A percentile compares a stretch with the other conserved stretches of the same genome.
phyloP scores from a whole-genome alignment of 1,140 invertebrate genomes.

The Nomia melanderi region DNA sequence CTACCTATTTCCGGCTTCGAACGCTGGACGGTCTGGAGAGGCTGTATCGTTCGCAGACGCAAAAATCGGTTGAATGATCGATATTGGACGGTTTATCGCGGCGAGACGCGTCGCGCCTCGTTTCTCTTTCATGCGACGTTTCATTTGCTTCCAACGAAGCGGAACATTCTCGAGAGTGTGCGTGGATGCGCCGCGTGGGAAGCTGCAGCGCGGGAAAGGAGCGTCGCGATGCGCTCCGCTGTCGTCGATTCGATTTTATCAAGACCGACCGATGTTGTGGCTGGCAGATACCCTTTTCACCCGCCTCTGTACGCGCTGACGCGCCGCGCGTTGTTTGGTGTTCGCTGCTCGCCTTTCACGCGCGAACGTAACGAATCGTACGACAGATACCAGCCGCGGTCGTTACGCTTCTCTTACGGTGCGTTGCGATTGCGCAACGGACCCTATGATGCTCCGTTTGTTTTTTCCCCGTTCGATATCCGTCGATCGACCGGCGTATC shows the following conservation, averaged over 20 bases:
- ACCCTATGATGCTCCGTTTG: too few relatives aligned
- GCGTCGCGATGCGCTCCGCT: neutral
- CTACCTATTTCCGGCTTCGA: neutral
- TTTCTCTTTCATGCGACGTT: too few relatives aligned
- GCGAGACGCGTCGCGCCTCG: too few relatives aligned
- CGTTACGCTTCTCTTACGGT: neutral
- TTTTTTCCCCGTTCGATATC: too few relatives aligned
- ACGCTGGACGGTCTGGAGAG: too few relatives aligned
- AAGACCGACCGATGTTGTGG: slow-evolving; percentile 47
- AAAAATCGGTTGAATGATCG: slow-evolving; percentile 5
- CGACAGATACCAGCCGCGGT: neutral
- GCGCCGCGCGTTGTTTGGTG: neutral
- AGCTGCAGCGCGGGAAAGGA: neutral
- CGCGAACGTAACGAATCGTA: neutral
- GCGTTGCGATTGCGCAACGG: neutral
- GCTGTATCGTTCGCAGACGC: slow-evolving; percentile 17
- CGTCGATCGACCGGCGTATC: too few relatives aligned
- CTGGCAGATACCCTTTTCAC: slow-evolving; percentile 58
- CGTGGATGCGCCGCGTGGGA: neutral
- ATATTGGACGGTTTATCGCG: neutral
- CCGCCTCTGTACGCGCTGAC: neutral
- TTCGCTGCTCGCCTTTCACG: neutral
- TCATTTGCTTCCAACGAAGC: too few relatives aligned
- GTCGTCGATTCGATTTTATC: slow-evolving; percentile 6
- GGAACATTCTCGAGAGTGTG: neutral